These are phyloP conservation scores for Orussus abietinus DNA, from an alignment of 1,140 invertebrate species.

Conservation along the genomic window DNA sequence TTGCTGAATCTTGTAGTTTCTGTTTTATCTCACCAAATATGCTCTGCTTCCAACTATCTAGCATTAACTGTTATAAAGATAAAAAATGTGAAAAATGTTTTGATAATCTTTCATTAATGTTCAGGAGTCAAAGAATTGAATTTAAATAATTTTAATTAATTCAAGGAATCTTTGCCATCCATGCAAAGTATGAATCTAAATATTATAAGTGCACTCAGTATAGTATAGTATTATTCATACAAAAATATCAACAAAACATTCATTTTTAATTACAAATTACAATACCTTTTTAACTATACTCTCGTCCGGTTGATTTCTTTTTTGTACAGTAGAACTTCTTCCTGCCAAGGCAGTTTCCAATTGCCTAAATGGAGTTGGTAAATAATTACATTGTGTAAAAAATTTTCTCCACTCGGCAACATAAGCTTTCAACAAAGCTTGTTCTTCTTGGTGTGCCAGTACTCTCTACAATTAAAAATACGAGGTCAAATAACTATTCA, in stretches of 20 bases:
- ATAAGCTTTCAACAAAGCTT: constrained; percentile 91
- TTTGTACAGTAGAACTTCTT: constrained; percentile 61
- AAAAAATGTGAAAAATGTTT: constrained; percentile 9
- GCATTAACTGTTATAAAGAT: constrained; percentile 72
- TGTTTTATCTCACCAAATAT: constrained; percentile 96
- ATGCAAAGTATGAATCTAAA: neutral
- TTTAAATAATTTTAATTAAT: constrained; percentile 6
- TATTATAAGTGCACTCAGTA: neutral
- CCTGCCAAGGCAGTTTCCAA: constrained; percentile 77
- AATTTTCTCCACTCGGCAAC: constrained; percentile 97
- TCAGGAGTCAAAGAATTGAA: constrained; percentile 3
- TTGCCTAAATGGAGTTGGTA: constrained; percentile 93
- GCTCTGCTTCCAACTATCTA: constrained; percentile 96
- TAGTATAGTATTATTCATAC: constrained; percentile 5
- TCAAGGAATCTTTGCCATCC: constrained; percentile 4
- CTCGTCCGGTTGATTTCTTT: constrained; percentile 77
- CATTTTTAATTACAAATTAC: constrained; percentile 8
- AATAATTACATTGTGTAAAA: constrained; percentile 94
- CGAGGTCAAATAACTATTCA: constrained; percentile 13
- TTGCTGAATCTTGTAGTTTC: constrained; percentile 90
- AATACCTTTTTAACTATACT: constrained; percentile 82
- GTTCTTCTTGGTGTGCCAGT: constrained; percentile 86
- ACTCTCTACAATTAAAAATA: constrained; percentile 61
- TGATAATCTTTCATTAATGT: neutral
- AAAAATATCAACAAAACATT: neutral